Conservation (phyloP, 2,797 vertebrate species). For the Mus spretus region DNA sequence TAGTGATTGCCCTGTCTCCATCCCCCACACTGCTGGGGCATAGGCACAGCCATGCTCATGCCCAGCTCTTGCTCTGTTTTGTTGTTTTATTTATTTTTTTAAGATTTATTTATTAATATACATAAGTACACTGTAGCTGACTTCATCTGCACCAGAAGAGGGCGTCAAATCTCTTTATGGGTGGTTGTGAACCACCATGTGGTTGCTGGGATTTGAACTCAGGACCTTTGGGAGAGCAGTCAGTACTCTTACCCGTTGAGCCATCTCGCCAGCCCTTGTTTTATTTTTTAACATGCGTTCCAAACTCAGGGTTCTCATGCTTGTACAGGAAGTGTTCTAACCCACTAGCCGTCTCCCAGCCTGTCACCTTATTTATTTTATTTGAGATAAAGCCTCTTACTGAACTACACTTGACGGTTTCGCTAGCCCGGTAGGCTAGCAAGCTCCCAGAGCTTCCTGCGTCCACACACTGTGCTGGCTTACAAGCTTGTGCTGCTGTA, state of each 20-base stretch:
- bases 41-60: not conserved
- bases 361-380: not conserved
- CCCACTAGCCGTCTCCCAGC: not conserved
- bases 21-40: not conserved
- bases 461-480: not conserved
- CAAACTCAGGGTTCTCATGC: not conserved
- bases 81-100: not conserved
- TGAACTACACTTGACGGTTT: not conserved
- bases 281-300: not conserved
- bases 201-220: too few species aligned
- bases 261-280: too few species aligned
- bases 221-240: too few species aligned
- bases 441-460: not conserved
- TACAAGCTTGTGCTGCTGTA: not conserved
- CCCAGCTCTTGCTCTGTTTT: not conserved
- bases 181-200: too few species aligned
- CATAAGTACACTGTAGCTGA: too few species aligned
- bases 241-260: too few species aligned
- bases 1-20: not conserved
- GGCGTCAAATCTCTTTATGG: too few species aligned
- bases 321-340: not conserved
- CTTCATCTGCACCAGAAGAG: too few species aligned
- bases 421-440: not conserved
- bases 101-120: too few species aligned
- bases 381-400: not conserved